Evolutionary conservation across 2,797 vertebrate species (phyloP).

Genomic region (Hipposideros larvatus): DNA sequence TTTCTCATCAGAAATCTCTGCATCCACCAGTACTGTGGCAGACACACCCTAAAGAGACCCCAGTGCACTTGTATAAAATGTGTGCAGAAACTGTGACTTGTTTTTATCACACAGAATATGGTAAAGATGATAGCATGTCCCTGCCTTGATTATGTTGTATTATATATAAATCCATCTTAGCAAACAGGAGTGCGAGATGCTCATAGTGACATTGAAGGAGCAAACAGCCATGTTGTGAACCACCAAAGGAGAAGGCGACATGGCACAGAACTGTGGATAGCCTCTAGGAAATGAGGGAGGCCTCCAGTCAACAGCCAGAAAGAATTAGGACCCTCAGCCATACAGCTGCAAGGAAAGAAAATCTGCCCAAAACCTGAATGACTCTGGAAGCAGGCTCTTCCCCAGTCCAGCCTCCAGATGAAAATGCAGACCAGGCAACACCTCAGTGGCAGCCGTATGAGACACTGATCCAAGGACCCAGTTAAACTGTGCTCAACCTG

Average conservation of each 20-base stretch:
- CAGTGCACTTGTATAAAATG: not conserved
- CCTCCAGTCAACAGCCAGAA: not conserved
- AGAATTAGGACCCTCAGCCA: not conserved
- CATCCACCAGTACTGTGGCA: not conserved
- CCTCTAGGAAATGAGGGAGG: not conserved
- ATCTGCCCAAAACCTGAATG: not conserved
- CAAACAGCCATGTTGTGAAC: not conserved
- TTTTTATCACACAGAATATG: not conserved
- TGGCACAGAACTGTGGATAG: not conserved
- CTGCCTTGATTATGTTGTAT: not conserved
- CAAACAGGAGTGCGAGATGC: not conserved
- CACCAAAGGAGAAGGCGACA: not conserved
- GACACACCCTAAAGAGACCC: not conserved
- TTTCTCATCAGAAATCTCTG: not conserved
- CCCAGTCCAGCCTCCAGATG: not conserved
- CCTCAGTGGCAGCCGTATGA: not conserved
- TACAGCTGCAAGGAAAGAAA: not conserved
- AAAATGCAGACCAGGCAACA: not conserved
- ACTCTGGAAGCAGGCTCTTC: not conserved
- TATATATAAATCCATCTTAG: not conserved
- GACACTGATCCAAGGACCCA: not conserved
- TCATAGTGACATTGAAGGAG: not conserved
- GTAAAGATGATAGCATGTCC: not conserved
- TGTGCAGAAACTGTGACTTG: not conserved
- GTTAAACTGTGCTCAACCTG: not conserved